Evolutionary conservation across 2,888 invertebrate genomes (phyloP).

Genomic region (Caenorhabditis panamensis): DNA sequence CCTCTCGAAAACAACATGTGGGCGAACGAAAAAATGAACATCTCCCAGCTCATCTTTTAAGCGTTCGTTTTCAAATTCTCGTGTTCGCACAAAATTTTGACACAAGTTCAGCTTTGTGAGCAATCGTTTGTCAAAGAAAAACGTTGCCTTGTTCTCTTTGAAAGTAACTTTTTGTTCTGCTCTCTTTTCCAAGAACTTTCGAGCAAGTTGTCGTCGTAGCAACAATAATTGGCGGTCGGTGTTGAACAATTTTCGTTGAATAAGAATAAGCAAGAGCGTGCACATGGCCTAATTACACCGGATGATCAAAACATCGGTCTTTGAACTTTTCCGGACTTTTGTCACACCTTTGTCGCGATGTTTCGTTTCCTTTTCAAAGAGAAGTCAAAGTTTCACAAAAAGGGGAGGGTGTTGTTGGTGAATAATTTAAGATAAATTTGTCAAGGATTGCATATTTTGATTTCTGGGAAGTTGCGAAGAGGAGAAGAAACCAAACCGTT

Average conservation of each 20-base stretch:
- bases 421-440: conserved; percentile 42
- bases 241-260: conserved; percentile 35
- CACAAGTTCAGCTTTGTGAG: neutral
- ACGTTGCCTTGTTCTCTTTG: too few relatives aligned
- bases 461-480: neutral
- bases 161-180: neutral
- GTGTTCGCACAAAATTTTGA: neutral
- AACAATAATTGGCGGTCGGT: conserved; percentile 35
- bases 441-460: conserved; percentile 29
- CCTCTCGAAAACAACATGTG: conserved; percentile 10
- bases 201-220: neutral
- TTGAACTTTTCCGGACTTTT: conserved; percentile 57
- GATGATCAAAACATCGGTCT: conserved; percentile 56
- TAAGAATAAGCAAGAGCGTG: conserved; percentile 9
- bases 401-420: neutral
- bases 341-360: conserved; percentile 26
- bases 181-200: neutral
- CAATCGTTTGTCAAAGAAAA: neutral
- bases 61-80: neutral
- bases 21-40: neutral
- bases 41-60: neutral
- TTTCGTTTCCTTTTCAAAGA: conserved; percentile 14
- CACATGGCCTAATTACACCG: conserved; percentile 42
- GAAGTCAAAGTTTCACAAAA: neutral
- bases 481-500: conserved; percentile 9